Evolutionary conservation across 2,888 invertebrate genomes (phyloP).

Genomic region (Sarcophaga variegata): DNA sequence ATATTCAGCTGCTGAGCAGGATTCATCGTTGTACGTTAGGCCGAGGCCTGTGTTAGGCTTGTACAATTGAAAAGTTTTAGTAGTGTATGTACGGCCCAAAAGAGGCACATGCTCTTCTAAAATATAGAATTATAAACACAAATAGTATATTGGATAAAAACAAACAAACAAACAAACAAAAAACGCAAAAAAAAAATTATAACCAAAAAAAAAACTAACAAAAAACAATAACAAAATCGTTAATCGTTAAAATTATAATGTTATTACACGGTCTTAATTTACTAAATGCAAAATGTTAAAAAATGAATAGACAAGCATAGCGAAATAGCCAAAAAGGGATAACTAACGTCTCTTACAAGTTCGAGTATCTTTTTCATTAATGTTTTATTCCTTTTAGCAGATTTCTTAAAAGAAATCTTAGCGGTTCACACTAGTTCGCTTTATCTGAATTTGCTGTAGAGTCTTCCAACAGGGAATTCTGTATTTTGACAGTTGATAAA

Average conservation of each 20-base stretch:
- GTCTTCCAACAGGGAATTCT: no score
- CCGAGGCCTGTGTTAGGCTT: slow-evolving; percentile 64
- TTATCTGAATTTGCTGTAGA: no score
- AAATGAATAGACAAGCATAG: neutral
- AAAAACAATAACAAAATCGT: neutral
- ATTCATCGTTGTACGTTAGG: slow-evolving; percentile 59
- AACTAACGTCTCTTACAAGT: no score
- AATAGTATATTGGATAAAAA: slow-evolving; percentile 73
- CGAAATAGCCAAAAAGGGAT: neutral
- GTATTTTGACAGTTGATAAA: no score
- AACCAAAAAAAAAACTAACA: slow-evolving; percentile 7
- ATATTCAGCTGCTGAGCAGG: slow-evolving; percentile 67
- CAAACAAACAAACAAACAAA: slow-evolving; percentile 67
- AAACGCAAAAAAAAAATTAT: slow-evolving; percentile 19
- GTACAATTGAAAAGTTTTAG: slow-evolving; percentile 73
- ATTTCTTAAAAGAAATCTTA: no score
- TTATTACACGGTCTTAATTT: neutral
- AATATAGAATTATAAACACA: slow-evolving; percentile 77
- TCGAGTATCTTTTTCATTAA: no score
- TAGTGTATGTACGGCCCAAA: slow-evolving; percentile 82
- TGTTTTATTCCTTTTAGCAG: no score
- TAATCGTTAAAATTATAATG: neutral
- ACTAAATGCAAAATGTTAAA: neutral
- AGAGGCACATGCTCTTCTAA: slow-evolving; percentile 84
- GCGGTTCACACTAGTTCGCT: no score